Evolutionary conservation across 2,797 vertebrate species (phyloP).

Genomic region (Menidia menidia): DNA sequence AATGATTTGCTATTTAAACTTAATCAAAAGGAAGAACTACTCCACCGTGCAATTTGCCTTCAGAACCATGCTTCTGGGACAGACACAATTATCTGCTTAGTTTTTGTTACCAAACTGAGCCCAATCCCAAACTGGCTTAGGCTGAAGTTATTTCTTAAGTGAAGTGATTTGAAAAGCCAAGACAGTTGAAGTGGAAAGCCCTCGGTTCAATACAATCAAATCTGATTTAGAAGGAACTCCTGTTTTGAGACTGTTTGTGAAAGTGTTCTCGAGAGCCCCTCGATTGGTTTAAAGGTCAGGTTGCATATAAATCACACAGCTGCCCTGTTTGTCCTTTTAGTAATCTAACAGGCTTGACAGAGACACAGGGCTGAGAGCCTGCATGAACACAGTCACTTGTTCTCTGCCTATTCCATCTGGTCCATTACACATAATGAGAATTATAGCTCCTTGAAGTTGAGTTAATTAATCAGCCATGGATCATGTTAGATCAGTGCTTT

Average conservation of each 20-base stretch:
- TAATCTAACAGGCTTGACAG: constrained; percentile 63
- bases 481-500: constrained; percentile 61
- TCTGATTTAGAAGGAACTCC: constrained; percentile 60
- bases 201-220: constrained; percentile 46
- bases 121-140: background rate
- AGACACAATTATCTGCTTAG: background rate
- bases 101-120: constrained; percentile 3
- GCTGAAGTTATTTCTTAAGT: constrained; percentile 1
- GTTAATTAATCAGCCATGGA: constrained; percentile 69
- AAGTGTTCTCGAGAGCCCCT: constrained; percentile 60
- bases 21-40: background rate
- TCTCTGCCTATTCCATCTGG: constrained; percentile 55
- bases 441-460: constrained; percentile 53
- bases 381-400: constrained; percentile 44
- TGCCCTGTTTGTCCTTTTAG: constrained; percentile 66
- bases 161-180: background rate
- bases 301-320: constrained; percentile 72
- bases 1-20: background rate
- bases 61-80: background rate
- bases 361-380: constrained; percentile 52
- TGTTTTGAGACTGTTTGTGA: constrained; percentile 61
- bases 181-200: background rate
- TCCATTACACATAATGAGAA: constrained; percentile 58
- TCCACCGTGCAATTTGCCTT: background rate
- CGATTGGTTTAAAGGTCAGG: constrained; percentile 75